phyloP scores from a whole-genome alignment of 2,797 vertebrate species.

The Sebastes taczanowskii region DNA sequence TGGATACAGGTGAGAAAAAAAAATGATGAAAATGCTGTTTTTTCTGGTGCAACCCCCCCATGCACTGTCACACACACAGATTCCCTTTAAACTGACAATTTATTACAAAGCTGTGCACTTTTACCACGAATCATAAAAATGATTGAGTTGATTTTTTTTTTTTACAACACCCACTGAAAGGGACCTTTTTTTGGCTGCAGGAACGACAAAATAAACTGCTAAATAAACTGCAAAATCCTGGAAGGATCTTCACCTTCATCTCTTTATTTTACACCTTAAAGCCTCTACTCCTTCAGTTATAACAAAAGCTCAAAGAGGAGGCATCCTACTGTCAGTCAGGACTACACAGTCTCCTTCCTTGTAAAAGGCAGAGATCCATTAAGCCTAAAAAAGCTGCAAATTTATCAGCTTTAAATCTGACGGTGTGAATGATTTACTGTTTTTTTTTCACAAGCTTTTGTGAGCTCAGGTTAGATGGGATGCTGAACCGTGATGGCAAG shows the following conservation, averaged over 20 bases:
- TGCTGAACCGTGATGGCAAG: not conserved
- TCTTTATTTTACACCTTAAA: slow-evolving; percentile 7
- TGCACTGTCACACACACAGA: slow-evolving; percentile 6
- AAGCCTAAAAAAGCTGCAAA: slow-evolving; percentile 8
- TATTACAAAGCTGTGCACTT: not conserved
- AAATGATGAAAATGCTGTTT: slow-evolving; percentile 32
- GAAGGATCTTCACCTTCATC: not conserved
- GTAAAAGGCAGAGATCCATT: slow-evolving; percentile 4
- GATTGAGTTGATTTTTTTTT: not conserved
- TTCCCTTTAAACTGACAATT: not conserved
- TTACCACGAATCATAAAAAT: not conserved
- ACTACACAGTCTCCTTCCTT: not conserved
- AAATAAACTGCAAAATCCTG: not conserved
- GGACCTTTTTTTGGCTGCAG: not conserved
- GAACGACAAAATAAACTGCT: slow-evolving; percentile 9
- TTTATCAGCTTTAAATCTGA: slow-evolving; percentile 28
- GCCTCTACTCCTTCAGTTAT: slow-evolving; percentile 7
- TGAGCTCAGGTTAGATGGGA: not conserved
- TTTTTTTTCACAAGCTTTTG: not conserved
- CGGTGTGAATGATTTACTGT: not conserved
- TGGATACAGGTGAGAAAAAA: slow-evolving; percentile 31
- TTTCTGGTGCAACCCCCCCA: not conserved
- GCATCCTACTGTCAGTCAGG: not conserved
- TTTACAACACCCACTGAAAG: not conserved
- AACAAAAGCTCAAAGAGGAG: not conserved